Conservation (phyloP, 2,888 invertebrate genomes). For the Linnaemya vulpina region DNA sequence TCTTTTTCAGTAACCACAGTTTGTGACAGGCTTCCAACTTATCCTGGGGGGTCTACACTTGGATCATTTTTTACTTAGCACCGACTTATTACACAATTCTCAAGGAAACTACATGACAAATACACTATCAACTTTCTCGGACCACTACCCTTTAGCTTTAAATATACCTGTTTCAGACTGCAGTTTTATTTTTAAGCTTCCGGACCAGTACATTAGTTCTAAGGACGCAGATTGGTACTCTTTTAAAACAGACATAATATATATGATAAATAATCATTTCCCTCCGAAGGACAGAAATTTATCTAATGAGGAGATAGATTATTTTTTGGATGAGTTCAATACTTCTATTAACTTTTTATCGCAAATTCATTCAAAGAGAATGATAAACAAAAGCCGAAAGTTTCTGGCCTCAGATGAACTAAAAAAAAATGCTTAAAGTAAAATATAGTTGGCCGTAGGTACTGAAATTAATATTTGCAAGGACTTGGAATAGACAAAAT, state of each 20-base stretch:
- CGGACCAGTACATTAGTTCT: neutral
- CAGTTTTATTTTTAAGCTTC: neutral
- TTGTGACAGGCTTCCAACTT: neutral
- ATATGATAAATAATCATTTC: neutral
- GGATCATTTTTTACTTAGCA: conserved; percentile 16
- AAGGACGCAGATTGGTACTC: neutral
- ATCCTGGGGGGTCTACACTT: conserved; percentile 1
- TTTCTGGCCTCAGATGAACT: neutral
- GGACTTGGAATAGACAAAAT: too few species aligned
- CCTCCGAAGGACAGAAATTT: neutral
- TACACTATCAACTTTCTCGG: too few species aligned
- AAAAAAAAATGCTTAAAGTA: too few species aligned
- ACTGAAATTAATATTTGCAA: too few species aligned
- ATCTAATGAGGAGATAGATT: conserved; percentile 1
- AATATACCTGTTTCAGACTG: neutral
- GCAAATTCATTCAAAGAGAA: neutral
- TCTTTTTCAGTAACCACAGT: neutral
- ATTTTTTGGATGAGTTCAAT: conserved; percentile 1
- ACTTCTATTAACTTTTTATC: neutral
- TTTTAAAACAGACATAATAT: neutral
- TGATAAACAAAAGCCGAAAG: neutral
- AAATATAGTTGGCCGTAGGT: too few species aligned
- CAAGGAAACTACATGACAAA: too few species aligned
- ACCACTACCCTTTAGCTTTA: neutral
- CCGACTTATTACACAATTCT: neutral